Conservation (phyloP, 2,888 invertebrate species). For the Argyresthia goedartella region DNA sequence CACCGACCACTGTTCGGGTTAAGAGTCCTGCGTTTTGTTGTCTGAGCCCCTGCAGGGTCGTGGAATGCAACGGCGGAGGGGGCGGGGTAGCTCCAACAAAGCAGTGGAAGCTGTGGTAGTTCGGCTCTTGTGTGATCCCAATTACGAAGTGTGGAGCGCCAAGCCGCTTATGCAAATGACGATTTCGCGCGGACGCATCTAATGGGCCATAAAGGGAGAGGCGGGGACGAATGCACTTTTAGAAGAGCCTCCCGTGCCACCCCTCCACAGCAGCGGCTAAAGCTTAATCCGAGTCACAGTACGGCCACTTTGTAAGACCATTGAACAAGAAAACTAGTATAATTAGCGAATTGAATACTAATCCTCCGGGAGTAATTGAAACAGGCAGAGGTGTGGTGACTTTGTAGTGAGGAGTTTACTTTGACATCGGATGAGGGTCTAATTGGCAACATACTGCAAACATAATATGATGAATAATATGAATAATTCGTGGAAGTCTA, state of each 20-base stretch:
- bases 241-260: slow-evolving; percentile 16
- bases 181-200: slow-evolving; percentile 65
- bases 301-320: slow-evolving; percentile 2
- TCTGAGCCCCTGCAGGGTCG: slow-evolving; percentile 12
- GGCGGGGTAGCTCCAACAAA: slow-evolving; percentile 27
- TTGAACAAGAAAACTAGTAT: slow-evolving; percentile 1
- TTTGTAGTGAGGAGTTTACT: not conserved
- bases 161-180: slow-evolving; percentile 70
- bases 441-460: too few relatives aligned
- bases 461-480: too few relatives aligned
- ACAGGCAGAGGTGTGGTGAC: not conserved
- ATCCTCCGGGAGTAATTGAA: not conserved
- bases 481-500: too few relatives aligned
- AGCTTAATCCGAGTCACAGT: slow-evolving; percentile 6
- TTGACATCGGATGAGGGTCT: too few relatives aligned
- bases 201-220: slow-evolving; percentile 51
- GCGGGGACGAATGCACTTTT: slow-evolving; percentile 49
- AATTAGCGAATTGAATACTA: not conserved
- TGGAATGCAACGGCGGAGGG: slow-evolving; percentile 17
- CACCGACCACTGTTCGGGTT: slow-evolving; percentile 9
- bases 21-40: not conserved
- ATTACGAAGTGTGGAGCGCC: slow-evolving; percentile 64
- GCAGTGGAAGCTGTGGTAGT: slow-evolving; percentile 23
- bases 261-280: not conserved
- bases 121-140: slow-evolving; percentile 52